Base-by-base conservation (phyloP, 2,888 invertebrate genomes). In the Ichneumoninae sp. region DNA sequence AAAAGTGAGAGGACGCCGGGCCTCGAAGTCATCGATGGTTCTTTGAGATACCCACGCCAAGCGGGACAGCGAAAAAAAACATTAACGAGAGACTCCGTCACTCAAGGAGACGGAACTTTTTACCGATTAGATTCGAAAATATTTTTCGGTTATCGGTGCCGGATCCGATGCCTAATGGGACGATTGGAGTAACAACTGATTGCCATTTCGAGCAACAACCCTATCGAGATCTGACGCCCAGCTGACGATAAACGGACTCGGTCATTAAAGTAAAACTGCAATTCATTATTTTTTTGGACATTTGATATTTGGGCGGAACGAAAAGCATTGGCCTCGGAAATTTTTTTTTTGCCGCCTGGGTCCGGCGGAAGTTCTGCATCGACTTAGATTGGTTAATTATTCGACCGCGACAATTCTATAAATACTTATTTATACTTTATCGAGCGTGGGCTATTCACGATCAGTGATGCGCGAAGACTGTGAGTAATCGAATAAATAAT, bases 1-100 rank as follows among this genome's bases (percentile, higher is more conserved):
- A 84, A 82, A 86, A 84, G 84, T 86, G 82, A 84, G 84, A 86
- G 86, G 84, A 82, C 72, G 75, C 10, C 70, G 54, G 26, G 60
- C 65, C 62, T 77, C 65, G 66, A 47, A 75, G 50, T 76, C 79
- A 74, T 65, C 62, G 69, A 40, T 52, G 60, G 47, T 81, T 60
- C 72, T 77, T 36, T 3, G 22, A 72, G 26, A 83, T 81, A 76
- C 68, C 50, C 75, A 76, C 74, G 66, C 26, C 13, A 26, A 10
- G 26, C 40, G 44, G 36, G n/a, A 50, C 19, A 69, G 33, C 16
- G 16, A 75, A 70, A 60, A 80, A 70, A 60, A 26, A 47, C 40
- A 40, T 40, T 8, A 65, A 68, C 26, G 44, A 40, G 40, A 30
- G 33, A 36, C 50, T 30, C 40, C 60, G 0, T 10, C 8, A 8